Base-by-base conservation (phyloP, 64 coral and sea anemone genomes). In the Stichodactyla helianthus region DNA sequence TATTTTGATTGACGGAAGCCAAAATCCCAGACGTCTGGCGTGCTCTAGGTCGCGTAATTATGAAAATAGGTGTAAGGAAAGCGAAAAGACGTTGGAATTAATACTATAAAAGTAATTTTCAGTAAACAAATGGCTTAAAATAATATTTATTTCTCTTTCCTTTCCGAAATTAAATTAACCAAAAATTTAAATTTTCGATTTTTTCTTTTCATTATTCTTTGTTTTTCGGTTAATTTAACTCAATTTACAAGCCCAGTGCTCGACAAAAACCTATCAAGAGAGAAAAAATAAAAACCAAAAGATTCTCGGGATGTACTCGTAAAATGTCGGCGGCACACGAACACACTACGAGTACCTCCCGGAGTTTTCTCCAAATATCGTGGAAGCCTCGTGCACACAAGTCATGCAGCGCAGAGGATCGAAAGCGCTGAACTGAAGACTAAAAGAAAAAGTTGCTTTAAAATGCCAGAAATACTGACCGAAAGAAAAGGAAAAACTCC, bases 401-500 rank as follows among this genome's bases (percentile, higher is more conserved):
- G 22, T 74, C 68, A 74, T 74, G 68, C 68, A 74, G 68, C 31
- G 68, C 68, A 74, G 68, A n/a, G 23, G 23, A 27, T 74, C 68
- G 68, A 74, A 74, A 74, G 26, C 12, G 68, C 26, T 7, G 68
- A 74, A 58, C 8, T 11, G 22, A 74, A 74, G 23, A 65, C 19
- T n/a, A 74, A n/a, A 74, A 23, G 4, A 31, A 74, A 23, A 74
- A 74, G 25, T 0, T 27, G 25, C 68, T 63, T 60, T 22, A 84
- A 84, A 84, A 84, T 84, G 83, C 83, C 27, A 5, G 83, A 84
- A 58, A 84, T 63, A 31, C 51, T 84, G 12, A 12, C 54, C 16
- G 83, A 58, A 35, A 59, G 17, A 17, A 58, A 84, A 25, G 25
- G 50, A 63, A 84, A 84, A 59, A 63, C 18, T 20, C 59, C 83